Base-by-base conservation (phyloP, 1,140 invertebrate genomes). In the Daktulosphaira vitifoliae region DNA sequence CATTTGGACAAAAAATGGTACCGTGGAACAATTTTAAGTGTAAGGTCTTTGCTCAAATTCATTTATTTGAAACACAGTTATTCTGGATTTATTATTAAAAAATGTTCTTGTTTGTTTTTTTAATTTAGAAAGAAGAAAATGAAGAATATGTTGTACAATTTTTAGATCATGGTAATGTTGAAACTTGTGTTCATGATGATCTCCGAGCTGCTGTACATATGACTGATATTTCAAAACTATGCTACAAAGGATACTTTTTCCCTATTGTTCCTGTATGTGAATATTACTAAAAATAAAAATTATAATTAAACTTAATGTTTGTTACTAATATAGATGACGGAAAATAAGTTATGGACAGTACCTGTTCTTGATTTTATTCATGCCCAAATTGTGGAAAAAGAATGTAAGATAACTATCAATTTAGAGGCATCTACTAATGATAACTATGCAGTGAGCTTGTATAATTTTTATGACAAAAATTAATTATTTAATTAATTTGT, bases 1-100 rank as follows among this genome's bases (percentile, higher is more conserved):
- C 78, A 79, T 68, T 15, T 77, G 5, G 81, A 88, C 70, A 74
- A 79, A 3, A 74, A 75, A 11, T 85, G 84, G 76, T 79, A 80
- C 50, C 72, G 80, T 64, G 79, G 71, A 25, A 72, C 69, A 70
- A 69, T 80, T 5, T 13, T 71, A 4, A 13, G 71, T 51, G 70
- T 74, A 44, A 69, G 5, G 68, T 66, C 54, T 50, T 33, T 37
- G 33, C 13, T 37, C 5, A 13, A 37, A 37, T 7, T 37, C 13
- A n/a, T n/a, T n/a, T n/a, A n/a, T n/a, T n/a, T n/a, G n/a, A n/a
- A n/a, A n/a, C n/a, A n/a, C n/a, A n/a, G n/a, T n/a, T n/a, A n/a
- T n/a, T n/a, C n/a, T n/a, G n/a, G n/a, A n/a, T n/a, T n/a, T n/a
- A n/a, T n/a, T n/a, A n/a, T n/a, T n/a, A n/a, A n/a, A n/a, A n/a